Evolutionary conservation across 2,113 vertebrate genomes (phyloP).

Genomic region (Chaenogobius annularis): DNA sequence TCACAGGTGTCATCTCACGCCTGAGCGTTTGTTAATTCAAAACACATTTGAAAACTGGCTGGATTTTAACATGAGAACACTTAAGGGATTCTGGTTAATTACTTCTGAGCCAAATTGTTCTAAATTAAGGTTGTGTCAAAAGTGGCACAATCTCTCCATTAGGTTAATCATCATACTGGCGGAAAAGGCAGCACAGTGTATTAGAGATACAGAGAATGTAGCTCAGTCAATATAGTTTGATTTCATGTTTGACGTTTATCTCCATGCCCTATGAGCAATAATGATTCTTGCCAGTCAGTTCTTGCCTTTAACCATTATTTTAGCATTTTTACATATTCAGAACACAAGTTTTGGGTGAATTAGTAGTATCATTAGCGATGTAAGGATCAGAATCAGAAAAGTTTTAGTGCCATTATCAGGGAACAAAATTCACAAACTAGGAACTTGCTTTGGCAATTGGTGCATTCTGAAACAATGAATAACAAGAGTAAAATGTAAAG

Average conservation of each 20-base stretch:
- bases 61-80: not conserved
- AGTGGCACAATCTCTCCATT: slow-evolving; percentile 37
- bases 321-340: no score
- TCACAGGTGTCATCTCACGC: not conserved
- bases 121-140: not conserved
- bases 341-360: no score
- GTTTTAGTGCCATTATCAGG: no score
- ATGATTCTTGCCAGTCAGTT: no score
- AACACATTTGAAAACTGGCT: not conserved
- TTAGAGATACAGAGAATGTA: not conserved
- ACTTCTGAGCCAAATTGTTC: not conserved
- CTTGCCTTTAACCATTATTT: no score
- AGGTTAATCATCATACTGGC: not conserved
- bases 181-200: not conserved
- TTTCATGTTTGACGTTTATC: not conserved
- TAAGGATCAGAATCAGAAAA: no score
- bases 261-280: not conserved
- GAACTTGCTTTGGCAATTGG: no score
- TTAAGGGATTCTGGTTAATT: not conserved
- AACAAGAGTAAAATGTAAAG: no score
- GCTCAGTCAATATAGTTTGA: not conserved
- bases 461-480: no score
- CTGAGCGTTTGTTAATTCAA: not conserved
- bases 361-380: no score
- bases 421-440: no score